Evolutionary conservation across 2,113 vertebrate species (phyloP).

Genomic region (Phainopepla nitens): DNA sequence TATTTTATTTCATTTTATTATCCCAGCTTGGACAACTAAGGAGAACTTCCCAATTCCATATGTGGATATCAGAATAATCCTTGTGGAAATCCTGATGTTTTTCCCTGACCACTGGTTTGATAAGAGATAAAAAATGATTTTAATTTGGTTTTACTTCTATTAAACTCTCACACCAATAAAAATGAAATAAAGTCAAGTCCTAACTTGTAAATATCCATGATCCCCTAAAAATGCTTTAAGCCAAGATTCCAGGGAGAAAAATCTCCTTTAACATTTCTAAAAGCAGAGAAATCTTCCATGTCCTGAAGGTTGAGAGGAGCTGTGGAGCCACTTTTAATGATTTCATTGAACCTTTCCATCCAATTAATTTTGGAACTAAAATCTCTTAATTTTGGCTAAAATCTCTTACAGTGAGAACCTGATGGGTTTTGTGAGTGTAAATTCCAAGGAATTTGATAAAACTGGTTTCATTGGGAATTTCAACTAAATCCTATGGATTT

Average conservation of each 20-base stretch:
- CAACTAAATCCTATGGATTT: not conserved
- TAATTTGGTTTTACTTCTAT: not conserved
- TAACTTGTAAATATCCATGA: not conserved
- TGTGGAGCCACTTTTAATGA: not conserved
- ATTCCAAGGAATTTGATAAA: not conserved
- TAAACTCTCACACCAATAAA: not conserved
- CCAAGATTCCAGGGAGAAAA: not conserved
- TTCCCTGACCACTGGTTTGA: not conserved
- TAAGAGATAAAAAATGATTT: not conserved
- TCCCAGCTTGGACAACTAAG: not conserved
- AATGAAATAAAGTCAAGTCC: not conserved
- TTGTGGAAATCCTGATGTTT: not conserved
- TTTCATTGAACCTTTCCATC: not conserved
- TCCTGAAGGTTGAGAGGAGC: not conserved
- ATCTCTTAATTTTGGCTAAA: not conserved
- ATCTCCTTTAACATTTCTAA: not conserved
- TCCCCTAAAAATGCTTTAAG: not conserved
- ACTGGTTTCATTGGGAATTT: not conserved
- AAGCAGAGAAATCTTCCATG: not conserved
- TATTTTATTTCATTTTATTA: not conserved
- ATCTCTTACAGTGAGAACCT: not conserved
- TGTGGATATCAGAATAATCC: not conserved
- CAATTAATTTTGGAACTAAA: not conserved
- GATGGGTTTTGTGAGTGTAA: not conserved
- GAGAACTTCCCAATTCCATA: not conserved